Conservation (phyloP, 2,797 vertebrate species). For the Tolypeutes matacus region DNA sequence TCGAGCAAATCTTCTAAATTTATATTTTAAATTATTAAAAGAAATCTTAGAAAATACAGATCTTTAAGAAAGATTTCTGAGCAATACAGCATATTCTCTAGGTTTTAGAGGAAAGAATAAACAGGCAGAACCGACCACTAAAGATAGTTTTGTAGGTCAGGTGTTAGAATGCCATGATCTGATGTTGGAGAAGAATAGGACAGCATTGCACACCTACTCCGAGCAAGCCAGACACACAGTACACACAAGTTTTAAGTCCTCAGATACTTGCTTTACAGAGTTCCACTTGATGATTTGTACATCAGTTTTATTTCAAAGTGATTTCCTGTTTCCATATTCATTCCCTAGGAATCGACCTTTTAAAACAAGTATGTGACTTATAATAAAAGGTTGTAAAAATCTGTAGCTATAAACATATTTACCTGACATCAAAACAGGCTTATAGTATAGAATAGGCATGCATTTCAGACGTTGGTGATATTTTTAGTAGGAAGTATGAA, state of each 20-base stretch:
- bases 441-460: not conserved
- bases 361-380: not conserved
- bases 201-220: not conserved
- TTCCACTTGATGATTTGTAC: not conserved
- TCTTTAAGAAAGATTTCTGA: conserved; percentile 35
- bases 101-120: not conserved
- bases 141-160: not conserved
- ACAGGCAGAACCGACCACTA: not conserved
- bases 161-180: not conserved
- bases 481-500: conserved; percentile 3
- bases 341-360: conserved; percentile 22
- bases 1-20: conserved; percentile 51
- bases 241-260: not conserved
- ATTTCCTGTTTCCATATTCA: conserved; percentile 10
- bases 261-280: not conserved
- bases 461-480: conserved; percentile 14
- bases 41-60: not conserved
- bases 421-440: conserved; percentile 30
- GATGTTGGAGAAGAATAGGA: not conserved
- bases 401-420: conserved; percentile 10
- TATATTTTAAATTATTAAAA: conserved; percentile 49
- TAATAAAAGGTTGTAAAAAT: not conserved
- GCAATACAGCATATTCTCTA: not conserved
- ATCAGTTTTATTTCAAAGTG: conserved; percentile 36
- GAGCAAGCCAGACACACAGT: not conserved